phyloP scores from a whole-genome alignment of 2,113 vertebrate species.

The mouse (Mus musculus) region DNA sequence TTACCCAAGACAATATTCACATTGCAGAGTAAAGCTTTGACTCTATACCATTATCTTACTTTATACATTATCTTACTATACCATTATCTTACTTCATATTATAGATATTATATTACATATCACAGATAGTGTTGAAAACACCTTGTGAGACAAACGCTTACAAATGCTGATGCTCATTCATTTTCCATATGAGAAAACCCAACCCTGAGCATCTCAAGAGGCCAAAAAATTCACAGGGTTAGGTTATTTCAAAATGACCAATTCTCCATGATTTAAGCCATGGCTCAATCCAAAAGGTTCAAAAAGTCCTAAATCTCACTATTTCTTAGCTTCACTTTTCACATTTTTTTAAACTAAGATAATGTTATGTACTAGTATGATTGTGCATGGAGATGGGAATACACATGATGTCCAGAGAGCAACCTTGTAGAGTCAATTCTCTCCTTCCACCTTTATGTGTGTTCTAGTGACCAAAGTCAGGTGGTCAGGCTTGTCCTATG shows the following conservation, averaged over 20 bases:
- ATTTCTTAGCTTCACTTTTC: neutral
- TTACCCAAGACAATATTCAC: neutral
- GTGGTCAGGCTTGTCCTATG: neutral
- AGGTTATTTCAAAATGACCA: neutral
- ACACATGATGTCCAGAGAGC: neutral
- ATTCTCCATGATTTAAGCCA: neutral
- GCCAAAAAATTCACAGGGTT: neutral
- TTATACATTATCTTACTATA: neutral
- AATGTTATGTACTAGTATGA: neutral
- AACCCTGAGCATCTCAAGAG: neutral
- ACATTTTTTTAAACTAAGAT: neutral
- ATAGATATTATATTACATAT: neutral
- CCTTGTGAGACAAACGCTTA: neutral
- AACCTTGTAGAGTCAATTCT: neutral
- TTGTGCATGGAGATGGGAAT: neutral
- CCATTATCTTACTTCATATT: neutral
- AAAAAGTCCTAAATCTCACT: slow-evolving; percentile 14
- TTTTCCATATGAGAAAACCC: slow-evolving; percentile 28
- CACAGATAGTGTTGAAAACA: neutral
- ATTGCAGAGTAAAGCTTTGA: neutral
- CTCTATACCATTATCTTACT: neutral
- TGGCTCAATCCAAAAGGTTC: neutral
- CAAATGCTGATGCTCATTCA: neutral
- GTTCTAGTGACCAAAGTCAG: neutral
- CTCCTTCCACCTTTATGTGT: neutral